Evolutionary conservation across 2,888 invertebrate species (phyloP).

Genomic region (Nomada fucata): DNA sequence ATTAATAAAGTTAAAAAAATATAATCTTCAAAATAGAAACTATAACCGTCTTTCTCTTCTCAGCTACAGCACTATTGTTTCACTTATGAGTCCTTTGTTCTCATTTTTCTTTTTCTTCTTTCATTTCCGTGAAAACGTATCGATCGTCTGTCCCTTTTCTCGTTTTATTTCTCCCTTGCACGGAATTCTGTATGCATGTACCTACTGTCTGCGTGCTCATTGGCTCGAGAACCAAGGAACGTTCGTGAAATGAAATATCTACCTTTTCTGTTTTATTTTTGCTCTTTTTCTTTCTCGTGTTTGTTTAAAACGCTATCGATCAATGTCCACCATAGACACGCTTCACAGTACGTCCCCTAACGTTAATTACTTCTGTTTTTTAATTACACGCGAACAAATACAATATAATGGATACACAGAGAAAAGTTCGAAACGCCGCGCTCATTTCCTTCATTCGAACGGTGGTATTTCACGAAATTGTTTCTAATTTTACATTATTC

Average conservation of each 20-base stretch:
- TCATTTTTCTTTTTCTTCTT: conserved; percentile 46
- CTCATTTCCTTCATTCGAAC: neutral
- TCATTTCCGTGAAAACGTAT: conserved; percentile 64
- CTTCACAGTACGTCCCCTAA: neutral
- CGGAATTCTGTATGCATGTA: conserved; percentile 55
- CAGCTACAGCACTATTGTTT: conserved; percentile 73
- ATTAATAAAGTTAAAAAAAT: conserved; percentile 79
- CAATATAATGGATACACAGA: neutral
- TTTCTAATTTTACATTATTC: neutral
- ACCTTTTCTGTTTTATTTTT: neutral
- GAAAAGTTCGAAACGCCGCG: neutral
- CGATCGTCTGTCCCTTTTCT: conserved; percentile 58
- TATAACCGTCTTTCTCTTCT: conserved; percentile 75
- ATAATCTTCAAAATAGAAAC: conserved; percentile 79
- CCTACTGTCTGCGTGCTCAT: conserved; percentile 56
- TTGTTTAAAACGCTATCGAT: conserved; percentile 22
- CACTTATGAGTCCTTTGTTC: conserved; percentile 58
- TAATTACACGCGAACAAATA: neutral
- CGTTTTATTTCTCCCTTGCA: conserved; percentile 55
- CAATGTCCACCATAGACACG: conserved; percentile 7
- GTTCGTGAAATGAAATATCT: conserved; percentile 41
- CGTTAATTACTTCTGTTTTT: no score
- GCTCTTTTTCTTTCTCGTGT: no score
- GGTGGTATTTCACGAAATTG: neutral
- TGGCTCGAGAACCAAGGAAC: conserved; percentile 38